Conservation (phyloP, 2,797 vertebrate genomes). For the Fistularia commersonii region DNA sequence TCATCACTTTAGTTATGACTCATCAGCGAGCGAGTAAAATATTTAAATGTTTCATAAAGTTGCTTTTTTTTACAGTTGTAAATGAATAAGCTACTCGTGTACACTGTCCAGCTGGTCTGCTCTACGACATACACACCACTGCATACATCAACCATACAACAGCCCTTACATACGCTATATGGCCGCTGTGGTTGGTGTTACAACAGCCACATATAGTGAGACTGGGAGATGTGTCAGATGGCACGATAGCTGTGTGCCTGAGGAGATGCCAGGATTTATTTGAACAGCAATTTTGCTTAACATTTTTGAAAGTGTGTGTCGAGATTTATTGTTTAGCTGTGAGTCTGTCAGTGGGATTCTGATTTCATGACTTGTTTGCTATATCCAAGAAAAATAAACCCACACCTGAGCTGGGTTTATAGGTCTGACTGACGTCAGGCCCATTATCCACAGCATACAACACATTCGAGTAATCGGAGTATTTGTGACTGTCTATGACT, state of each 20-base stretch:
- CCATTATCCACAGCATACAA: conserved; percentile 52
- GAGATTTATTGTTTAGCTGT: conserved; percentile 61
- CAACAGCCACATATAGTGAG: conserved; percentile 13
- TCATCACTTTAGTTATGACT: conserved; percentile 52
- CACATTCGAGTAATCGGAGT: too few species aligned
- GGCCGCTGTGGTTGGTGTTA: conserved; percentile 16
- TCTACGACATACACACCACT: not conserved
- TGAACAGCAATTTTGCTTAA: conserved; percentile 72
- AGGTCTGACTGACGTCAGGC: conserved; percentile 66
- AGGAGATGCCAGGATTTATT: conserved; percentile 69
- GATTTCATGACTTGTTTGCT: conserved; percentile 70
- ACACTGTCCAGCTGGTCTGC: conserved; percentile 50
- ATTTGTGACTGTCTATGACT: conserved; percentile 36
- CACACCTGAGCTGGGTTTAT: conserved; percentile 74
- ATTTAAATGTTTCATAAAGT: conserved; percentile 26
- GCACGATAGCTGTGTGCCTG: conserved; percentile 35
- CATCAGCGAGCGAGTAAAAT: conserved; percentile 41
- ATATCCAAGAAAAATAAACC: conserved; percentile 75
- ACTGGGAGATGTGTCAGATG: conserved; percentile 45
- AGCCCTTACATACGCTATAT: conserved; percentile 9
- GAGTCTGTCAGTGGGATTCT: conserved; percentile 63
- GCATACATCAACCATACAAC: conserved; percentile 1
- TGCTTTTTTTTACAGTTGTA: conserved; percentile 9
- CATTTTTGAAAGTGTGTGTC: conserved; percentile 67
- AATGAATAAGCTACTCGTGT: conserved; percentile 35